These are phyloP conservation scores for Muraenolepis orangiensis DNA, from an alignment of 2,797 vertebrate species.

Conservation along the genomic window DNA sequence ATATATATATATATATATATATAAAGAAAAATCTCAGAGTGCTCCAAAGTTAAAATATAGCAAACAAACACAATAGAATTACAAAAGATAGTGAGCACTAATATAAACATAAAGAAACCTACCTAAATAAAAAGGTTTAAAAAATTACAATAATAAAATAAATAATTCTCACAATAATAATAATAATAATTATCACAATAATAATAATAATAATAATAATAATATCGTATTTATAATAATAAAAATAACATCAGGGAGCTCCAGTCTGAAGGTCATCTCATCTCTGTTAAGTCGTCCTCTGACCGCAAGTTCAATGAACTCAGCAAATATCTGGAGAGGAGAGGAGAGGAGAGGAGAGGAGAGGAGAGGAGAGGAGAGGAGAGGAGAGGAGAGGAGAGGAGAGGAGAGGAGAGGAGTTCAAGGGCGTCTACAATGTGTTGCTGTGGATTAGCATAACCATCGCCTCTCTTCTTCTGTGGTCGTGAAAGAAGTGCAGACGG, in stretches of 20 bases:
- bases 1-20: too few species aligned
- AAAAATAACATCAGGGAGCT: neutral
- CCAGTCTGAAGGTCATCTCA: constrained; percentile 9
- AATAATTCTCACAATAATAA: too few species aligned
- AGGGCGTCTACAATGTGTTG: constrained; percentile 22
- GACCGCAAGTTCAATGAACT: constrained; percentile 65
- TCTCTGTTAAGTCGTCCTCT: constrained; percentile 53
- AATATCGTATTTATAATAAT: too few species aligned
- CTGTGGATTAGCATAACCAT: neutral
- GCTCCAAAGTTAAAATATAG: too few species aligned
- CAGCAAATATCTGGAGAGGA: constrained; percentile 60
- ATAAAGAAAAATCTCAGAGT: too few species aligned
- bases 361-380: constrained; percentile 43
- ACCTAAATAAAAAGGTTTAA: too few species aligned
- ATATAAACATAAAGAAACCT: too few species aligned
- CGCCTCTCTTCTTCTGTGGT: constrained; percentile 1
- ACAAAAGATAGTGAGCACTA: too few species aligned
- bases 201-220: too few species aligned
- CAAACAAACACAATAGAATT: too few species aligned
- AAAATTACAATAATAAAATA: too few species aligned
- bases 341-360: constrained; percentile 42
- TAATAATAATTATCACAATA: too few species aligned
- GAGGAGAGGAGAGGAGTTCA: constrained; percentile 51
- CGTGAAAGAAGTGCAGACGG: neutral
- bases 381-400: constrained; percentile 43